Base-by-base conservation (phyloP, 2,888 invertebrate genomes). In the Hydropsyche betteni region DNA sequence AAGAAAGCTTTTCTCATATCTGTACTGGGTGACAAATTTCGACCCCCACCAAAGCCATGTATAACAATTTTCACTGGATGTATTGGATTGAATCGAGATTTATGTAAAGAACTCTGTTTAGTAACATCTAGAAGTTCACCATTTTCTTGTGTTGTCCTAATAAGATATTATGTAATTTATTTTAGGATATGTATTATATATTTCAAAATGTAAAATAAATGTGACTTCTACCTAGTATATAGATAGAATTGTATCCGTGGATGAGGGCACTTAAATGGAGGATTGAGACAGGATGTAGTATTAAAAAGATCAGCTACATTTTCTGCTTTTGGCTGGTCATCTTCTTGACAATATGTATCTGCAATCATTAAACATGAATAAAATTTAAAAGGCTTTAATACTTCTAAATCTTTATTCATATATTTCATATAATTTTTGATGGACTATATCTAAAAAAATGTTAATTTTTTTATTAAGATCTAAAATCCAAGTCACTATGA, bases 21-120 rank as follows among this genome's bases (percentile, higher is more conserved):
- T 0, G 95, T 94, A 82, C 94, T 95, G 0, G 95, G 95, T 0
- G 94, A 92, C 50, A 92, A 86, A 82, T 93, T 91, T 78, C 94
- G 86, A 0, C 95, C 95, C 0, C 95, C 95, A 0, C 95, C 95
- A 81, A 97, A 97, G 5, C 97, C 97, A 82, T 97, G 97, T 16
- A 97, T 94, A 68, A 97, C 91, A 33, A 97, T 89, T 86, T 97
- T 97, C 5, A 95, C 94, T 0, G 93, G 92, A 83, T 94, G 91
- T 0, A 88, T 89, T 0, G 91, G 89, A 84, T 96, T 93, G 84
- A 95, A 97, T 80, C 89, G 91, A 0, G 94, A 93, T 77, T 89
- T 88, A 80, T 90, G 90, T 33, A 96, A 84, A 0, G 94, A 92
- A 52, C 92, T 90, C 68, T 89, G 86, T 81, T 92, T 89, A 34